phyloP scores from a whole-genome alignment of 1,140 invertebrate genomes.

The Lepidotrigona ventralis region DNA sequence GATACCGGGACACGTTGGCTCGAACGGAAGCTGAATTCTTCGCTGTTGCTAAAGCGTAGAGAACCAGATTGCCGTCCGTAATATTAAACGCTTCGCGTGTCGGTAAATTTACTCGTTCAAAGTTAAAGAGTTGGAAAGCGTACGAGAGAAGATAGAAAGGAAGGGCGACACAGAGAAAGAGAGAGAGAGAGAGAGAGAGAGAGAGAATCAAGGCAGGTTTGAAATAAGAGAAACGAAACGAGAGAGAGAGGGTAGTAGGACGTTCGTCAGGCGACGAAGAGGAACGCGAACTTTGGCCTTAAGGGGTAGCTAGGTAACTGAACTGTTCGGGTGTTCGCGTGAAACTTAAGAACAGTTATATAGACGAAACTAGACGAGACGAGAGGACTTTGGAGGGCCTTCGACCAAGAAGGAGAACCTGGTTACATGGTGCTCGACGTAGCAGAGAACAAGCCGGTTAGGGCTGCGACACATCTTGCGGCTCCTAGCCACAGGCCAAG shows the following conservation, averaged over 20 bases:
- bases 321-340: slow-evolving; percentile 57
- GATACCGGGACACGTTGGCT: not conserved
- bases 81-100: slow-evolving; percentile 19
- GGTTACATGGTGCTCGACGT: slow-evolving; percentile 58
- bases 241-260: not conserved
- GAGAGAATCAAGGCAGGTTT: not conserved
- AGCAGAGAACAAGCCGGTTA: slow-evolving; percentile 55
- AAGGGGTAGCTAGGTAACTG: slow-evolving; percentile 29
- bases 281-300: slow-evolving; percentile 52
- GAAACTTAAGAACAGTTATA: slow-evolving; percentile 59
- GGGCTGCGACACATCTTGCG: slow-evolving; percentile 56
- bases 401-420: slow-evolving; percentile 11
- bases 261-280: slow-evolving; percentile 31
- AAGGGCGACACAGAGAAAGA: no score
- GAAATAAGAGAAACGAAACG: slow-evolving; percentile 23
- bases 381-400: slow-evolving; percentile 51
- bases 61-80: not conserved
- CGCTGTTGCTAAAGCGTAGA: no score
- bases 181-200: not conserved
- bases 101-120: slow-evolving; percentile 18
- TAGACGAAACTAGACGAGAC: slow-evolving; percentile 30
- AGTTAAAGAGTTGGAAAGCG: not conserved
- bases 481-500: slow-evolving; percentile 48
- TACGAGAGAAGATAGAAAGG: not conserved
- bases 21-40: not conserved